Evolutionary conservation across 2,113 vertebrate genomes (phyloP), one percentile per base, ranked within the genome.

Genomic region (Aegithalos caudatus): DNA sequence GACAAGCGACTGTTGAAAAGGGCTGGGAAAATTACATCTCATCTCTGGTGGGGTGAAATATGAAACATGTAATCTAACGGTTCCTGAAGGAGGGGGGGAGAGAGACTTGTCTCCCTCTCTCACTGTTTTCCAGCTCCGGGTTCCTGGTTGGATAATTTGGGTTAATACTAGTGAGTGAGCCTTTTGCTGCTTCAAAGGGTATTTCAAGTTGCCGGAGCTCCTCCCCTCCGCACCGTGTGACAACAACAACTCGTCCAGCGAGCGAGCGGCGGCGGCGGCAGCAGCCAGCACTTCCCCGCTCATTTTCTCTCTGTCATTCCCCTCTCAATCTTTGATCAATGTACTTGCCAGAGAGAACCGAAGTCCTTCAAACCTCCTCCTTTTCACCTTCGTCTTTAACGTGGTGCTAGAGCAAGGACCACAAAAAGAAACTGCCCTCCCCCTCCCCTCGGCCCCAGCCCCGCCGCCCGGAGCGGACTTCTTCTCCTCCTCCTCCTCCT

Each of bases 241-340:
- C 99, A 99, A 99, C 98, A 99, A 99, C 99, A 99, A 99, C 98
- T 98, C 98, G 99, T 98, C 98, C 98, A 98, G 98, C 98, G 98
- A 98, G 98, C 98, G 98, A 98, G 98, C 98, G 82, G 81, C 93
- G 90, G 92, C 87, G 78, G 97, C 96, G 42, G 78, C 91, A 15
- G 92, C 81, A 88, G 97, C 95, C 97, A 94, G 99, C 99, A 99
- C 99, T 99, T 99, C 96, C 92, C 99, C 97, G 98, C 98, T 99
- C 98, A 98, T 99, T 99, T 99, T 98, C 99, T 98, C 98, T 98
- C 98, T 99, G 98, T 99, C 99, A 99, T 98, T 99, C 95, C 92
- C 97, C 98, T 98, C 98, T 98, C 98, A 98, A 98, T 99, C 98
- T 99, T 98, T 99, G 98, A 99, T 99, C 98, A 98, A 98, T 98